A percentile compares a stretch with the other conserved stretches of the same genome.
phyloP scores from a whole-genome alignment of 2,797 vertebrate species.

The Spatula clypeata region DNA sequence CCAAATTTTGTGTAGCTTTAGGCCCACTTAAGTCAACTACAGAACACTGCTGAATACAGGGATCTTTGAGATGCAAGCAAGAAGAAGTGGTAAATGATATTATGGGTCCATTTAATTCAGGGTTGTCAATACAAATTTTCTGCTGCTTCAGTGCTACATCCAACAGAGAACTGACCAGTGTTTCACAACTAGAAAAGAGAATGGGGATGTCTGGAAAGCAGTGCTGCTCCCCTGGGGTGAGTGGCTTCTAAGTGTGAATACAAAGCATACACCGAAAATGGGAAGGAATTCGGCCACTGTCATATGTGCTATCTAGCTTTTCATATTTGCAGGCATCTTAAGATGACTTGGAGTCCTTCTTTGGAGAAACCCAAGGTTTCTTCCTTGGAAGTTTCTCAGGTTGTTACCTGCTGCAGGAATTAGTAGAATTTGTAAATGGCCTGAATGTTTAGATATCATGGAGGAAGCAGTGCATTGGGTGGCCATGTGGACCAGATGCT shows the following conservation, averaged over 20 bases:
- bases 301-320: neutral
- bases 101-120: neutral
- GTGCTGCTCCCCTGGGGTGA: rapidly evolving
- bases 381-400: neutral
- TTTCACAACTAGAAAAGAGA: neutral
- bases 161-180: neutral
- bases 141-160: neutral
- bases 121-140: neutral
- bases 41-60: neutral
- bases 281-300: neutral
- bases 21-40: neutral
- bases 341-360: neutral
- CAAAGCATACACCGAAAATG: neutral
- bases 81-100: neutral
- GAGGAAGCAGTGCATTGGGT: neutral
- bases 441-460: neutral
- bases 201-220: neutral
- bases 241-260: neutral
- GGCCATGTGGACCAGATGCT: neutral
- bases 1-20: neutral
- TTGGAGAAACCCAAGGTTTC: neutral
- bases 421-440: neutral
- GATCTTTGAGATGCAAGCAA: neutral
- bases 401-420: neutral
- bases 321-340: neutral